Evolutionary conservation across 2,797 vertebrate species (phyloP), one percentile per base, ranked within the genome.

Genomic region (Eulemur albifrons): DNA sequence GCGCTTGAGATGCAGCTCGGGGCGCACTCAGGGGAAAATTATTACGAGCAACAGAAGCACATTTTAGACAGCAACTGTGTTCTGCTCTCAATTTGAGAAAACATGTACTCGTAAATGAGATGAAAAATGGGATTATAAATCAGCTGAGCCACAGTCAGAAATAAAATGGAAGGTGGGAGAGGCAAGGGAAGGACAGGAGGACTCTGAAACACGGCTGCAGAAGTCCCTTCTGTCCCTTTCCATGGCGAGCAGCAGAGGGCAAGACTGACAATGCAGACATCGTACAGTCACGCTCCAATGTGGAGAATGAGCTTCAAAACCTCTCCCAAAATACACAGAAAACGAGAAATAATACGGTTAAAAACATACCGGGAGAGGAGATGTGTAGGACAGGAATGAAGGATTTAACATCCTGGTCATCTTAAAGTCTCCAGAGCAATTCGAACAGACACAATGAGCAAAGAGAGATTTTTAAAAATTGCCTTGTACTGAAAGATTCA

Each of bases 91-190:
- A 12, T 40, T 80, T 80, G 18, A 88, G 79, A 75, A 80, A 93
- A 70, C 48, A 9, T 8, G 25, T 50, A 48, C 76, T 76, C 73
- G 13, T 52, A 87, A 86, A 67, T 40, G 90, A 92, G 50, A 80
- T 76, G 61, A 45, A 69, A 95, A 86, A 87, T 25, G 57, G 77
- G 57, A 12, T 67, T 87, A 59, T 75, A 59, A 63, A 59, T 72
- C n/a, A 35, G 9, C 69, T 14, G 20, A 48, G 35, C 25, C 38
- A 32, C 45, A 21, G 76, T 17, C 45, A 67, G 69, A 90, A 92
- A 14, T 38, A 14, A 83, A 80, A 72, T n/a, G 30, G 88, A n/a
- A 87, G 81, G 76, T 25, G 35, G 48, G 38, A 73, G 38, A 61
- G 38, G 35, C 17, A 30, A 87, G 30, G 50, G 8, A 40, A 32